Evolutionary conservation across 1,140 invertebrate species (phyloP).

Genomic region (Sweltsa coloradensis): DNA sequence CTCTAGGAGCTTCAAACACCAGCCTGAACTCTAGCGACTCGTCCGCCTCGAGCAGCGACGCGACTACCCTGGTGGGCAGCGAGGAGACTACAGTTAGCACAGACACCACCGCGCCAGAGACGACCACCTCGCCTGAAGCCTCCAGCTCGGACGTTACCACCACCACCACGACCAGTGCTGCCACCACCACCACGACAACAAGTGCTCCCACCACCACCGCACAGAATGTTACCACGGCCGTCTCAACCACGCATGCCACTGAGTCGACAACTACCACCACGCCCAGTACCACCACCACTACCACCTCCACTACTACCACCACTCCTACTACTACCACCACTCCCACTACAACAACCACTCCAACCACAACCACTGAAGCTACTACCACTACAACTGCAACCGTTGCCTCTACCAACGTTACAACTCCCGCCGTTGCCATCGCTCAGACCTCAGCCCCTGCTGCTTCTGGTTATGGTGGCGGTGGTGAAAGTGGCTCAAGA

Average conservation of each 20-base stretch:
- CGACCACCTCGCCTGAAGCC: no score
- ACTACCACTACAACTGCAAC: slow-evolving; percentile 1
- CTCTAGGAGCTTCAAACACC: no score
- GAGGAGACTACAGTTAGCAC: no score
- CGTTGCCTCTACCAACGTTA: not conserved
- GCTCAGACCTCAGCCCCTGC: not conserved
- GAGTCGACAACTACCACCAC: slow-evolving; percentile 11
- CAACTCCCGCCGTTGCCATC: not conserved
- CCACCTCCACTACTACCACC: slow-evolving; percentile 1
- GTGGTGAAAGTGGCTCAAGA: no score
- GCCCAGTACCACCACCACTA: not conserved
- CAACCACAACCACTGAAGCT: slow-evolving; percentile 2
- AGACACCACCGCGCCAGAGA: no score
- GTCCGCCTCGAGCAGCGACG: no score
- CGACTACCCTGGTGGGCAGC: no score
- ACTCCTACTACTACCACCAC: no score
- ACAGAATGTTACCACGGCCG: slow-evolving; percentile 8
- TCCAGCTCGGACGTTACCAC: no score
- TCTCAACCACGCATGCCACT: slow-evolving; percentile 8
- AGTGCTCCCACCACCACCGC: slow-evolving; percentile 4
- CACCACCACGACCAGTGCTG: slow-evolving; percentile 16
- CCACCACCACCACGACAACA: slow-evolving; percentile 11
- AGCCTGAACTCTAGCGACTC: no score
- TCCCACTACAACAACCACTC: no score
- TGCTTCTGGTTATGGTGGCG: no score